Conservation (phyloP, 2,113 vertebrate genomes). For the Clinocottus analis region DNA sequence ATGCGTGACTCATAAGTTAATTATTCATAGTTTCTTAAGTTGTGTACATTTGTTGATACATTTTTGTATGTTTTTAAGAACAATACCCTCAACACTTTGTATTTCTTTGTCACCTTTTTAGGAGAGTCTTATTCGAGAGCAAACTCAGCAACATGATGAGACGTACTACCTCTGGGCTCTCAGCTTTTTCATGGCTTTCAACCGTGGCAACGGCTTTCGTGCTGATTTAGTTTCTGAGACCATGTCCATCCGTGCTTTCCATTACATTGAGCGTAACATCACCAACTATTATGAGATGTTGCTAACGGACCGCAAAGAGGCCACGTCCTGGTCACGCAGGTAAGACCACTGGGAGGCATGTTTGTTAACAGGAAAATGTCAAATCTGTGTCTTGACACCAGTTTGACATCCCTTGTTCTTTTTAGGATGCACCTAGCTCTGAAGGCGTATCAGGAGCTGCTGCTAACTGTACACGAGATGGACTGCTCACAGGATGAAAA, state of each 20-base stretch:
- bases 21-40: not conserved
- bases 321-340: slow-evolving; percentile 92
- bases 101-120: slow-evolving; percentile 50
- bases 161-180: slow-evolving; percentile 96
- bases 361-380: not conserved
- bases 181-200: slow-evolving; percentile 98
- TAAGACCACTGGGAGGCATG: slow-evolving; percentile 51
- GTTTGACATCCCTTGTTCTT: not conserved
- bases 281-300: slow-evolving; percentile 97
- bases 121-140: slow-evolving; percentile 92
- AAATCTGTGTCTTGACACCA: not conserved
- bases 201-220: slow-evolving; percentile 88
- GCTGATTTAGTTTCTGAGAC: slow-evolving; percentile 95
- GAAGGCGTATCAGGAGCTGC: slow-evolving; percentile 95
- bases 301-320: slow-evolving; percentile 92
- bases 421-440: slow-evolving; percentile 95
- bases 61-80: not conserved
- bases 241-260: slow-evolving; percentile 90
- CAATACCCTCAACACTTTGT: not conserved
- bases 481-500: slow-evolving; percentile 86
- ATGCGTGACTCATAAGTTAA: not conserved
- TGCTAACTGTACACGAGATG: slow-evolving; percentile 94
- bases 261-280: slow-evolving; percentile 95
- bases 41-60: not conserved
- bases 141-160: slow-evolving; percentile 93